Conservation (phyloP, 1,140 invertebrate genomes). For the Megathymus violae region DNA sequence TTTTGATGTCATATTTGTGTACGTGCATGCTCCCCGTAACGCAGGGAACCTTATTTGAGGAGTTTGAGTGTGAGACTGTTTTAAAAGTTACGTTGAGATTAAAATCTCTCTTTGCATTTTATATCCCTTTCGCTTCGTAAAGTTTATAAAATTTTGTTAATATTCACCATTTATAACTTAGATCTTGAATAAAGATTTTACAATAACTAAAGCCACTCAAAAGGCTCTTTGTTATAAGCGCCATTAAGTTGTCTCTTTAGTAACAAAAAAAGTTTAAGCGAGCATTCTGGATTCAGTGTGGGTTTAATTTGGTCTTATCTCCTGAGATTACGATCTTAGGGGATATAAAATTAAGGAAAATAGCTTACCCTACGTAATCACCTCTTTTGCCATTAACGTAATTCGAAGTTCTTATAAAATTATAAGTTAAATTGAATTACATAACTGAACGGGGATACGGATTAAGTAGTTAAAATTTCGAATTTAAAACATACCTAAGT, state of each 20-base stretch:
- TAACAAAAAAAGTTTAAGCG: slow-evolving; percentile 37
- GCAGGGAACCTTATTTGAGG: no score
- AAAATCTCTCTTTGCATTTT: no score
- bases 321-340: slow-evolving; percentile 35
- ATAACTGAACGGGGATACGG: background rate
- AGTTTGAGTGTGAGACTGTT: no score
- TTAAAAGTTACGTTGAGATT: no score
- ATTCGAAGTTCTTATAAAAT: slow-evolving; percentile 2
- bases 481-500: no score
- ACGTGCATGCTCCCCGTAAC: no score
- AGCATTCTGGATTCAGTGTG: slow-evolving; percentile 36
- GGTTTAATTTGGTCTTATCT: slow-evolving; percentile 37
- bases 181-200: slow-evolving; percentile 29
- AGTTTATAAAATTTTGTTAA: background rate
- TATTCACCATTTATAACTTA: slow-evolving; percentile 17
- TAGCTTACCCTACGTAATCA: slow-evolving; percentile 21
- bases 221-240: slow-evolving; percentile 21
- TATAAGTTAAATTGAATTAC: background rate
- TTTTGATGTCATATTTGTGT: no score
- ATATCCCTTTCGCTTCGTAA: no score
- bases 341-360: slow-evolving; percentile 37
- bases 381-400: slow-evolving; percentile 2
- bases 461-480: no score
- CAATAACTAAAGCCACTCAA: slow-evolving; percentile 12
- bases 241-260: slow-evolving; percentile 35